These are phyloP conservation scores for Onthophagus taurus DNA, from an alignment of 1,140 invertebrate species.

Conservation along the genomic window DNA sequence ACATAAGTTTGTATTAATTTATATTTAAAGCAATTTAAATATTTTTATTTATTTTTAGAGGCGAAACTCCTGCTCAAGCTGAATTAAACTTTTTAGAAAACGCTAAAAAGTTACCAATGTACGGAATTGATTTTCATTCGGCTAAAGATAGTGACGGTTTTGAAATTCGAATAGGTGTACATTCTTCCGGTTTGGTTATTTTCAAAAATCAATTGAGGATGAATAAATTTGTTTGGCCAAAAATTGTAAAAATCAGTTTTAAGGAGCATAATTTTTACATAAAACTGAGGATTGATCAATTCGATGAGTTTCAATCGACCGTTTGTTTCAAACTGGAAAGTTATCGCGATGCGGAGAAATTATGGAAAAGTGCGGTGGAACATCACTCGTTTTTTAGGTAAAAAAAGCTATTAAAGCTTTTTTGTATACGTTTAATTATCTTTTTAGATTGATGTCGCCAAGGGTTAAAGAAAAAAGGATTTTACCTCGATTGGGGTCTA, in stretches of 20 bases:
- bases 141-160: conserved; percentile 95
- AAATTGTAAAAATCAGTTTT: conserved; percentile 98
- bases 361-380: too few relatives aligned
- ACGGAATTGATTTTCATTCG: conserved; percentile 91
- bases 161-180: conserved; percentile 86
- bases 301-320: neutral
- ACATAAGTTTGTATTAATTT: conserved; percentile 55
- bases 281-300: conserved; percentile 46
- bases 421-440: too few relatives aligned
- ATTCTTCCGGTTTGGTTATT: conserved; percentile 87
- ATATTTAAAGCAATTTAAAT: neutral
- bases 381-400: too few relatives aligned
- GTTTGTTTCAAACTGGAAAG: too few relatives aligned
- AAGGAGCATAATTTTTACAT: conserved; percentile 98
- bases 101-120: conserved; percentile 96
- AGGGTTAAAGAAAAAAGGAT: too few relatives aligned
- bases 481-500: too few relatives aligned
- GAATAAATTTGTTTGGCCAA: conserved; percentile 98
- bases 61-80: conserved; percentile 91
- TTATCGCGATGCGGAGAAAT: too few relatives aligned
- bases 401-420: too few relatives aligned
- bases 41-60: conserved; percentile 47
- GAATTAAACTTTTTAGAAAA: conserved; percentile 95
- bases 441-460: too few relatives aligned
- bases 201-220: conserved; percentile 92